Base-by-base conservation (phyloP, 2,113 vertebrate genomes). In the Pelmatolapia mariae region DNA sequence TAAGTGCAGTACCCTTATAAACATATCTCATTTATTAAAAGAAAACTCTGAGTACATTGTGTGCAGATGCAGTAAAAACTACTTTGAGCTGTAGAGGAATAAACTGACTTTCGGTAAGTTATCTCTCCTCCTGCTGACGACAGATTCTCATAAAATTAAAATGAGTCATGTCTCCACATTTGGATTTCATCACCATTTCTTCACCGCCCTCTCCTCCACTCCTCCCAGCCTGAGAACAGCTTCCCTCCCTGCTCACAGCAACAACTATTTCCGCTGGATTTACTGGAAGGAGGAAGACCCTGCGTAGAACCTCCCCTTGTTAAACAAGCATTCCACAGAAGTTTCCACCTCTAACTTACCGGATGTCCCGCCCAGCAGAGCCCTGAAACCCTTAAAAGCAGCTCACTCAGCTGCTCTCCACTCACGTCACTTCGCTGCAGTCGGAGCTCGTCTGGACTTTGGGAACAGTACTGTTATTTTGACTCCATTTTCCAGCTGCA, bases 291-390 rank as follows among this genome's bases (percentile, higher is more conserved):
- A 59, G 24, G 56, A 0, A 29, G 56, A 59, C 54, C 56, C 13
- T 59, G 13, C 13, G 0, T 59, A 16, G 0, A 29, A 8, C 56
- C 24, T 59, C 13, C 24, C 56, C 56, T 59, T 29, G 0, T 0
- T 57, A 57, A 16, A 0, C 13, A 59, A 59, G 13, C 24, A 59
- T 59, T 59, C 56, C 56, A 59, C 13, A 59, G 13, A 59, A 59
- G 8, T 59, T 29, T 9, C 56, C 43, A 5, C 13, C 12, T 10
- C 5, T 13, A 45, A 13, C 43, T 3, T 45, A 2, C 2, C 2
- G 13, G 56, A 59, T 2, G 56, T 59, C 24, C 13, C 13, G 1
- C 56, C 56, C 24, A 59, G 26, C 26, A 10, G 2, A 61, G 57
- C 57, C 26, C 8, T 61, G 26, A 61, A 31, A 61, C 8, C 15